Evolutionary conservation across 2,113 vertebrate genomes (phyloP).

Genomic region (Porphyrio hochstetteri): DNA sequence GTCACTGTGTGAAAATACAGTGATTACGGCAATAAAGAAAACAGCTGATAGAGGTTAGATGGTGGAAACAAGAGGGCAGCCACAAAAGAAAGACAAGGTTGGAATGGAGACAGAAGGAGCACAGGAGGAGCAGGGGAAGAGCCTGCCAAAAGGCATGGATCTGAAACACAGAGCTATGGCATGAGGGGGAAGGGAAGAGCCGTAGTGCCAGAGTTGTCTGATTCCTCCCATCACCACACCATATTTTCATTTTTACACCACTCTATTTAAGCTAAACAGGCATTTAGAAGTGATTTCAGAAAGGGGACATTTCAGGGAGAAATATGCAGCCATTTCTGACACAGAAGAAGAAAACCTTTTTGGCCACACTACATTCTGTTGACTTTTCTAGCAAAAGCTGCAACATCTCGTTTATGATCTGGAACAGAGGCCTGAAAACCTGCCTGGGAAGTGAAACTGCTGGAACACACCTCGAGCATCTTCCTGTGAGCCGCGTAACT

Average conservation of each 20-base stretch:
- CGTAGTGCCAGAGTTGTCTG: not conserved
- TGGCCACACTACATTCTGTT: not conserved
- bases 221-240: not conserved
- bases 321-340: not conserved
- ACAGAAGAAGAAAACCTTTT: not conserved
- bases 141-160: not conserved
- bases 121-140: not conserved
- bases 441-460: not conserved
- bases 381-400: not conserved
- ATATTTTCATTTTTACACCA: not conserved
- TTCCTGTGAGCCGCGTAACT: not conserved
- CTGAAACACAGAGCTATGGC: not conserved
- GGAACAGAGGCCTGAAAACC: not conserved
- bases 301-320: not conserved
- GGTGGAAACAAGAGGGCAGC: conserved; percentile 36
- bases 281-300: not conserved
- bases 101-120: conserved; percentile 38
- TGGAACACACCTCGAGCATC: not conserved
- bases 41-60: conserved; percentile 57
- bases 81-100: conserved; percentile 33
- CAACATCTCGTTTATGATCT: not conserved
- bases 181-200: not conserved
- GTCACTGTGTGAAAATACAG: conserved; percentile 51
- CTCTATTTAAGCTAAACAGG: not conserved
- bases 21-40: conserved; percentile 54